A percentile compares a stretch with the other conserved stretches of the same genome.
Evolutionary conservation across 2,888 invertebrate species (phyloP).

Genomic region (Mamestra brassicae): DNA sequence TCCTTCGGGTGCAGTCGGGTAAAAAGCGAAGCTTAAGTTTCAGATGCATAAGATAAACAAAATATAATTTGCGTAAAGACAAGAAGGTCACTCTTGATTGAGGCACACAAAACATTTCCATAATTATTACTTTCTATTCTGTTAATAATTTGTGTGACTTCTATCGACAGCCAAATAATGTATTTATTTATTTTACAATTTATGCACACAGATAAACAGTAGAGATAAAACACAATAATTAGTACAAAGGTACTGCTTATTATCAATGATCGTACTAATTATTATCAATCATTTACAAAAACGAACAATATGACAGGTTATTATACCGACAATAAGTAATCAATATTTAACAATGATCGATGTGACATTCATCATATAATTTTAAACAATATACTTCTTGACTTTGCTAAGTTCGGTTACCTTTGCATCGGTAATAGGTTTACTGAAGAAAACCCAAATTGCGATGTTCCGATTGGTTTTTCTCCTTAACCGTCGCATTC

Average conservation of each 20-base stretch:
- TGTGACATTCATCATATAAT: not conserved
- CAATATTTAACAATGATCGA: slow-evolving; percentile 18
- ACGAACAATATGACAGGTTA: slow-evolving; percentile 14
- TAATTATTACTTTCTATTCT: not conserved
- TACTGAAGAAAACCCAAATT: no score
- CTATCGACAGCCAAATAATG: not conserved
- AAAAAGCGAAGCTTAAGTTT: not conserved
- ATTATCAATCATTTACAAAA: slow-evolving; percentile 24
- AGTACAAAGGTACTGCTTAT: no score
- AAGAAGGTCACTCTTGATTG: not conserved
- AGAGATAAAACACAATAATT: no score
- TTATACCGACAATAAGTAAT: not conserved
- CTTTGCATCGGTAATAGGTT: no score
- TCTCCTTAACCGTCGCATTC: no score
- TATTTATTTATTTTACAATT: no score
- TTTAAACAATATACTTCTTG: not conserved
- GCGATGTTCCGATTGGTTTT: no score
- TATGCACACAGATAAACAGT: no score
- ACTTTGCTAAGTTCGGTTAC: no score
- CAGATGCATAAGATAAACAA: not conserved
- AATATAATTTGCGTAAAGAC: not conserved
- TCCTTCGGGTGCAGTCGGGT: no score
- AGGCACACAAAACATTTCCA: not conserved
- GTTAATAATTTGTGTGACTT: slow-evolving; percentile 11
- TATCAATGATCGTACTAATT: not conserved